Evolutionary conservation across 2,797 vertebrate genomes (phyloP), one percentile per base, ranked within the genome.

Genomic region (Choloepus didactylus): DNA sequence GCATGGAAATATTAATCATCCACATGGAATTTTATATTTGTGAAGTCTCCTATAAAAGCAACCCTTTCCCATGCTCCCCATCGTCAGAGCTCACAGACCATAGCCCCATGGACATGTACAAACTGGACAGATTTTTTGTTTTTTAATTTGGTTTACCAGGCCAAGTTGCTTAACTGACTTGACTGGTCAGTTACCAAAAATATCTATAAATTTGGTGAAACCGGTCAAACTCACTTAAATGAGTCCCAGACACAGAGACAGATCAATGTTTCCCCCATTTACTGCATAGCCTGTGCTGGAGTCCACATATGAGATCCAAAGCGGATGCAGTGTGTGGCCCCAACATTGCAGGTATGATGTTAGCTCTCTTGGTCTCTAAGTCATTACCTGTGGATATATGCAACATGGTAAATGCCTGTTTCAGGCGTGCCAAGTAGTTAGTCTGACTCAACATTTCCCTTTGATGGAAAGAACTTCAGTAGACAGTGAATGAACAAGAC

Each of bases 131-230:
- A 29, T 66, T 46, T 88, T 82, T 66, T 80, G 73, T 93, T n/a
- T 12, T 35, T 51, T 19, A 4, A 81, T 19, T 54, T 54, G 5
- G 31, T 56, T 95, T 79, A 62, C 56, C 9, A 29, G 84, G 66
- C 75, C 83, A 86, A 64, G 18, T 76, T 92, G 41, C 70, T 93
- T 86, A 93, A 87, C n/a, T 59, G 73, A 95, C 72, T 86, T n/a
- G 31, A 54, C 31, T 77, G 10, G 0, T 64, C 60, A 84, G 66
- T 66, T 84, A 29, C 15, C 2, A 15, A 76, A 93, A 85, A 72
- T 41, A 41, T 51, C 66, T 75, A 16, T 73, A 75, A 88, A 87
- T 59, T 64, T 19, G 69, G 35, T 64, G 29, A 82, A 91, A 91
- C 60, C 70, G 83, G 64, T 88, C 56, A 75, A 67, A 90, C 46